Evolutionary conservation across 2,888 invertebrate species (phyloP).

Genomic region (Galeruca laticollis): DNA sequence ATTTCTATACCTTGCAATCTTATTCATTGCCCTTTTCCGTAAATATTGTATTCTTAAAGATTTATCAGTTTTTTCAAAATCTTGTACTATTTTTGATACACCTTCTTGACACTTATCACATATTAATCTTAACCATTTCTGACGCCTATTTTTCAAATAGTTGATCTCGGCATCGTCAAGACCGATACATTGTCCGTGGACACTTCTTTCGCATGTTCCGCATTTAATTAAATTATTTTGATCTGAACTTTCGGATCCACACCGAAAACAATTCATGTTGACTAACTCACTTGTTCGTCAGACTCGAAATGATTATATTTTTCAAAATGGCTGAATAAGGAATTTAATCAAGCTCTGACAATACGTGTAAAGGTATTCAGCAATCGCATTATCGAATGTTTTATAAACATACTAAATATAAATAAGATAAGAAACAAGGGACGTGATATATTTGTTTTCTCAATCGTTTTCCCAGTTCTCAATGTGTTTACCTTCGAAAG

Average conservation of each 20-base stretch:
- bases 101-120: not conserved
- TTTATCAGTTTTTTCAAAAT: not conserved
- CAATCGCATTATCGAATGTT: not conserved
- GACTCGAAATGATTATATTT: not conserved
- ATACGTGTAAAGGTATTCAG: not conserved
- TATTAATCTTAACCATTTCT: not conserved
- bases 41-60: not conserved
- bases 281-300: not conserved
- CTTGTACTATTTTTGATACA: not conserved
- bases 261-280: conserved; percentile 2
- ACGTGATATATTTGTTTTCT: not conserved
- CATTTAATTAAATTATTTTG: not conserved
- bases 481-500: too few species aligned
- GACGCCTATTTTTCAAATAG: not conserved
- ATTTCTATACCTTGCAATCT: not conserved
- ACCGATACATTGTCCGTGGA: not conserved
- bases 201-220: not conserved
- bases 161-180: not conserved
- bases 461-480: too few species aligned
- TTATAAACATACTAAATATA: not conserved
- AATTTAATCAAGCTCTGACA: conserved; percentile 2
- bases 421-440: not conserved
- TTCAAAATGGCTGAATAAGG: not conserved
- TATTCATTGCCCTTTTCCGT: not conserved
- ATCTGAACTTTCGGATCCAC: not conserved